These are phyloP conservation scores for Helicoverpa armigera DNA, from an alignment of 1,140 invertebrate genomes.

Conservation along the genomic window DNA sequence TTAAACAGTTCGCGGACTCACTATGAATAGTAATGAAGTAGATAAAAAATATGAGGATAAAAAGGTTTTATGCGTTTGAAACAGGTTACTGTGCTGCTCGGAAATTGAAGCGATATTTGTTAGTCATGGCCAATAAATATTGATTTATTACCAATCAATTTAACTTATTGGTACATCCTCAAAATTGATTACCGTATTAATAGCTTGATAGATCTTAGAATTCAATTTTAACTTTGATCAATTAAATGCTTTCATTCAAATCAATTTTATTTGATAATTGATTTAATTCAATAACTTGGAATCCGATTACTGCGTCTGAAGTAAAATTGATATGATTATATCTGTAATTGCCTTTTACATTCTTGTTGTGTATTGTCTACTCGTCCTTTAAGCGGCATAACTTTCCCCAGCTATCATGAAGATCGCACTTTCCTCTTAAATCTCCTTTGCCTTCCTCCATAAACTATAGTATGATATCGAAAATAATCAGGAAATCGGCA, in stretches of 20 bases:
- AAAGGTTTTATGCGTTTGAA: not conserved
- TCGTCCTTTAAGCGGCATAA: not conserved
- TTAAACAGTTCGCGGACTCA: not conserved
- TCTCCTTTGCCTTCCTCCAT: not conserved
- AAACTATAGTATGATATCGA: slow-evolving; percentile 34
- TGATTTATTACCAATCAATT: slow-evolving; percentile 30
- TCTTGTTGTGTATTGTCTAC: not conserved
- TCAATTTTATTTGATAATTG: not conserved
- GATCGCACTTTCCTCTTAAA: not conserved
- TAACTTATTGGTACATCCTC: slow-evolving; percentile 4
- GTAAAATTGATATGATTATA: too few species aligned
- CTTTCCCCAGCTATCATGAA: not conserved
- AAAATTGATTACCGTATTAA: slow-evolving; percentile 30
- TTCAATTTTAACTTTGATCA: slow-evolving; percentile 11
- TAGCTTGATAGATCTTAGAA: not conserved
- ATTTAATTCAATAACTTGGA: not conserved
- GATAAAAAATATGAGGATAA: slow-evolving; percentile 5
- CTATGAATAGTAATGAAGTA: slow-evolving; percentile 23
- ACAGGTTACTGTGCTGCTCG: not conserved
- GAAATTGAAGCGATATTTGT: slow-evolving; percentile 20
- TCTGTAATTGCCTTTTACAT: too few species aligned
- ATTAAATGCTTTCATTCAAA: slow-evolving; percentile 1
- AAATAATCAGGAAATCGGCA: slow-evolving; percentile 72
- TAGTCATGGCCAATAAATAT: slow-evolving; percentile 17
- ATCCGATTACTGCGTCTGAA: not conserved